Conservation (phyloP, 2,888 invertebrate genomes). For the Hypercompe scribonia region DNA sequence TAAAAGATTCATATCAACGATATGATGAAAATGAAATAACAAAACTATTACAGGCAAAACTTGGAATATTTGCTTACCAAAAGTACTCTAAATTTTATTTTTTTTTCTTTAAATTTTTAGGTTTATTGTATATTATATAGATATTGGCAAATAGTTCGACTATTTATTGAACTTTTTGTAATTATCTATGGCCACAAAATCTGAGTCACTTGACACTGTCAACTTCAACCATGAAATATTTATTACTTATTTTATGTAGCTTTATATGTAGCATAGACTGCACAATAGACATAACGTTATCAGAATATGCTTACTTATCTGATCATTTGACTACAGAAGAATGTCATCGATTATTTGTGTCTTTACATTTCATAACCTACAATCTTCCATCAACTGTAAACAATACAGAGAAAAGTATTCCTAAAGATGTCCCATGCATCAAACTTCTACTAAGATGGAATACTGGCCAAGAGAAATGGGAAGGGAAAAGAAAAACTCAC, state of each 20-base stretch:
- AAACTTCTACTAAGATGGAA: slow-evolving; percentile 88
- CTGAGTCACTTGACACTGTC: slow-evolving; percentile 14
- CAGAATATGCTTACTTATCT: slow-evolving; percentile 81
- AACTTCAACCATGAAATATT: slow-evolving; percentile 30
- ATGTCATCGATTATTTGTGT: slow-evolving; percentile 86
- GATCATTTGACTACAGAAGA: slow-evolving; percentile 85
- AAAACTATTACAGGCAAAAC: neutral
- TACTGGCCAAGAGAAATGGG: slow-evolving; percentile 61
- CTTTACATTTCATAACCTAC: slow-evolving; percentile 81
- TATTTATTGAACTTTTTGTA: slow-evolving; percentile 4
- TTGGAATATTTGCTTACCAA: neutral
- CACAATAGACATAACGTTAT: slow-evolving; percentile 66
- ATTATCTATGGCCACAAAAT: slow-evolving; percentile 15
- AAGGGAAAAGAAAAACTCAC: slow-evolving; percentile 87
- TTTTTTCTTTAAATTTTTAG: neutral
- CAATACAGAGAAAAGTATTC: slow-evolving; percentile 72
- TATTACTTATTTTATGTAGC: slow-evolving; percentile 59
- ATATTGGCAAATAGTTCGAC: neutral
- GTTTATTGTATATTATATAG: neutral
- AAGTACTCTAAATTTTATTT: neutral
- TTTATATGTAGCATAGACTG: slow-evolving; percentile 49
- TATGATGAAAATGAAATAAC: too few species aligned
- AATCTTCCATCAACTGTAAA: slow-evolving; percentile 56
- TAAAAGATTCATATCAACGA: too few species aligned
- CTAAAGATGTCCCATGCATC: slow-evolving; percentile 84